Evolutionary conservation across 35 echinoderm and acorn worm genomes (phyloP).

Genomic region (Anneissia japonica): DNA sequence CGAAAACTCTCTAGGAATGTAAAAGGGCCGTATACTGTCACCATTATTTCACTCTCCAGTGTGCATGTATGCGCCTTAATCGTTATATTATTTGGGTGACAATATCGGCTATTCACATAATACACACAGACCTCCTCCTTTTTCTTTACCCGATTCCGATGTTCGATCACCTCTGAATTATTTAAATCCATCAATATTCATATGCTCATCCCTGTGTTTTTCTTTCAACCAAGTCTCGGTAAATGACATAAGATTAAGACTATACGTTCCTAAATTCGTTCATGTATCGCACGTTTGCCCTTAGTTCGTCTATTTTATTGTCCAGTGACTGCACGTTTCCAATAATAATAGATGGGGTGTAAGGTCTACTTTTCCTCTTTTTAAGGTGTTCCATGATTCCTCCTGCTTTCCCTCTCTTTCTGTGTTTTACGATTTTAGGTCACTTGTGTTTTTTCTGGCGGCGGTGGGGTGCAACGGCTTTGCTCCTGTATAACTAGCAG

Average conservation of each 20-base stretch:
- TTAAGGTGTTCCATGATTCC: too few relatives aligned
- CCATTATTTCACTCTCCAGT: constrained; percentile 28
- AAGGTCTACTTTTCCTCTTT: constrained; percentile 19
- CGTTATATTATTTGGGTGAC: constrained; percentile 54
- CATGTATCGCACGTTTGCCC: neutral
- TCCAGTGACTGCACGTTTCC: constrained; percentile 36
- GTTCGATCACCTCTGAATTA: constrained; percentile 38
- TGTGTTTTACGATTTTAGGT: too few relatives aligned
- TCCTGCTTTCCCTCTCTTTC: too few relatives aligned
- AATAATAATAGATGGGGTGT: constrained; percentile 20
- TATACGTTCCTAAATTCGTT: constrained; percentile 24
- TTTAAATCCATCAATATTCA: constrained; percentile 51
- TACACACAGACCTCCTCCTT: constrained; percentile 35
- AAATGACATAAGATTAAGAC: constrained; percentile 17
- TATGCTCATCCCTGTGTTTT: neutral
- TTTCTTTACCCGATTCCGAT: constrained; percentile 20
- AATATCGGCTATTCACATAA: constrained; percentile 42
- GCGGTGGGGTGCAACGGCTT: too few relatives aligned
- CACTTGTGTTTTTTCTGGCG: too few relatives aligned
- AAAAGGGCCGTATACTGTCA: constrained; percentile 19
- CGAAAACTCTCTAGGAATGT: constrained; percentile 35
- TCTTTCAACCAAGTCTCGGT: constrained; percentile 42
- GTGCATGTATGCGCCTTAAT: constrained; percentile 45
- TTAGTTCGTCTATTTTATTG: constrained; percentile 36
- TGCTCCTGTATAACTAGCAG: too few relatives aligned